Evolutionary conservation across 1,140 invertebrate species (phyloP).

Genomic region (Drosophila littoralis): DNA sequence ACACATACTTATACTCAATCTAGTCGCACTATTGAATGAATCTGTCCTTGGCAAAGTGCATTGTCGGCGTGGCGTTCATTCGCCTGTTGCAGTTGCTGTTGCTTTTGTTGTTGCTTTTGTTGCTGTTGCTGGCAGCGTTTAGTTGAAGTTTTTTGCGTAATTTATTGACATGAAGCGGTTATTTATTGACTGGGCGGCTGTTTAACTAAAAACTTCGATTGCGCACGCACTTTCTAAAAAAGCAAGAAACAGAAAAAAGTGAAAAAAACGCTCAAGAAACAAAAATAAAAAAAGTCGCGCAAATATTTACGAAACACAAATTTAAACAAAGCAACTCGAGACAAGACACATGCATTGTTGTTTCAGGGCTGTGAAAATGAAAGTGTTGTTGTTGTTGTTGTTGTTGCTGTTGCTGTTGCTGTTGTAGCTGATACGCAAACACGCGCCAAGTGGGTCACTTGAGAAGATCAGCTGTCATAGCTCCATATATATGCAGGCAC

Average conservation of each 20-base stretch:
- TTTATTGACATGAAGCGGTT: conserved; percentile 77
- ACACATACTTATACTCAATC: conserved; percentile 22
- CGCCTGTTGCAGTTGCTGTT: conserved; percentile 32
- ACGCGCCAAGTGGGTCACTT: conserved; percentile 76
- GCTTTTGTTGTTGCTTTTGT: conserved; percentile 33
- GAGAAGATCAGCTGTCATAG: conserved; percentile 74
- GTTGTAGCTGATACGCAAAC: conserved; percentile 52
- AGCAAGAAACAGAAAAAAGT: conserved; percentile 15
- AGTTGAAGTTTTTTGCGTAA: conserved; percentile 61
- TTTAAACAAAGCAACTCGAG: conserved; percentile 48
- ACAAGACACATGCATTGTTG: conserved; percentile 72
- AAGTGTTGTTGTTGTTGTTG: conserved; percentile 57
- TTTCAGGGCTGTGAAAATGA: conserved; percentile 64
- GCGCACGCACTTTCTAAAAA: conserved; percentile 79
- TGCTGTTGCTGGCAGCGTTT: conserved; percentile 41
- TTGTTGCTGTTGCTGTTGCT: conserved; percentile 22
- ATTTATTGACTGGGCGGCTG: conserved; percentile 74
- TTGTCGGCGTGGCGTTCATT: conserved; percentile 67
- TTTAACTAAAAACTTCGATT: conserved; percentile 64
- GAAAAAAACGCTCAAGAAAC: conserved; percentile 17
- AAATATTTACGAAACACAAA: conserved; percentile 80
- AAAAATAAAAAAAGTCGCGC: conserved; percentile 36
- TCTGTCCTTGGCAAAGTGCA: conserved; percentile 84
- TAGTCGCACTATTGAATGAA: conserved; percentile 77
- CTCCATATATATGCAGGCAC: conserved; percentile 1